Evolutionary conservation across 1,140 invertebrate genomes (phyloP), one percentile per base, ranked within the genome.

Genomic region (Ostrea edulis): DNA sequence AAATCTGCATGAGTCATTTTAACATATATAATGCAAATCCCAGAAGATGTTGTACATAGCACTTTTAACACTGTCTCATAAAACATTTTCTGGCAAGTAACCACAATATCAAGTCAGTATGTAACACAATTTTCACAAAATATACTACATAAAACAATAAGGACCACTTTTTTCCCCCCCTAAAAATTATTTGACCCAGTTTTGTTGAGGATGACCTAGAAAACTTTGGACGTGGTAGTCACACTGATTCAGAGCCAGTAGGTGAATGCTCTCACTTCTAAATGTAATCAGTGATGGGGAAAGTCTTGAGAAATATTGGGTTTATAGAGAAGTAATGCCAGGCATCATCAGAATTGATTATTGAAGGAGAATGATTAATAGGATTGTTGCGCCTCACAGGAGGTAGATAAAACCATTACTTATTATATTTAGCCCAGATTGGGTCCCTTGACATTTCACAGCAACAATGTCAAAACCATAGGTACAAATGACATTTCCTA

Each of bases 331-430:
- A 77, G 68, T 25, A 77, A 29, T 77, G 22, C 17, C 20, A 22
- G 8, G 65, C 65, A n/a, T n/a, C 68, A 77, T 77, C 68, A 77
- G 68, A 77, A 77, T 77, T 77, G 29, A 77, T 77, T 77, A 77
- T 77, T 77, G 22, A 77, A 35, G 68, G 68, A 22, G 25, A 77
- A 77, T 77, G 68, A 77, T 77, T 77, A 77, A 77, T 77, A 77
- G 68, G 68, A 77, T 77, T 77, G 68, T 29, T 29, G 9, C 25
- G 68, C 68, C 68, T 29, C 22, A 77, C 68, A 77, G 68, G 68
- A 77, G 68, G 68, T 77, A 77, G 68, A 77, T 77, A 77, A 77
- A 77, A 29, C 68, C 68, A 77, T 77, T 77, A 77, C 68, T 77
- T 77, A 77, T 77, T 77, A 77, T 77, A 77, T 77, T 77, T 77